Conservation (phyloP, 2,113 vertebrate species). For the Holacanthus passer region DNA sequence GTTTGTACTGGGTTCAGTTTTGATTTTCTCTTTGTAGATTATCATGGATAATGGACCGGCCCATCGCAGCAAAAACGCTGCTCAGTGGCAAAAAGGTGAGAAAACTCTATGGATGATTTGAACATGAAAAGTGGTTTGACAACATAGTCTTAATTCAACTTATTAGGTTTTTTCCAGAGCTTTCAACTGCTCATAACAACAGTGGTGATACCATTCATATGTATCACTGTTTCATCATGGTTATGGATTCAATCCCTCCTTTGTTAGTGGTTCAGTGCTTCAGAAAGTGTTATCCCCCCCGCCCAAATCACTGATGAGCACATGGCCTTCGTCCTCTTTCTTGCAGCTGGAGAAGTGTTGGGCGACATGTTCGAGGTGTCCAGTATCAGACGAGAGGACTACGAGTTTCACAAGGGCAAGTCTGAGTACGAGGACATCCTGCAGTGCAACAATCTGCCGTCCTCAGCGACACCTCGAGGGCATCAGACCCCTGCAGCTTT, state of each 20-base stretch:
- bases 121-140: background rate
- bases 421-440: slow-evolving; percentile 89
- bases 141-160: background rate
- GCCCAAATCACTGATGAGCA: background rate
- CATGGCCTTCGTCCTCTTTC: background rate
- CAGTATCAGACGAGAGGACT: slow-evolving; percentile 86
- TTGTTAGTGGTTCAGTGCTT: background rate
- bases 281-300: background rate
- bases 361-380: slow-evolving; percentile 88
- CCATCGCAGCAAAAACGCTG: slow-evolving; percentile 70
- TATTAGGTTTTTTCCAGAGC: background rate
- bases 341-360: slow-evolving; percentile 83
- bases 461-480: slow-evolving; percentile 84
- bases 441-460: slow-evolving; percentile 86
- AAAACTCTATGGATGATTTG: background rate
- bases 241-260: background rate
- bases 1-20: background rate
- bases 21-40: slow-evolving; percentile 74
- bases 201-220: background rate
- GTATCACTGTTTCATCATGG: background rate
- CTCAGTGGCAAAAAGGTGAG: slow-evolving; percentile 85
- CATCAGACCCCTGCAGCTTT: slow-evolving; percentile 87
- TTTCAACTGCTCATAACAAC: background rate
- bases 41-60: slow-evolving; percentile 88
- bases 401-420: slow-evolving; percentile 86